These are phyloP conservation scores for Tauraco hartlaubi DNA, from an alignment of 2,797 vertebrate species.

Conservation along the genomic window DNA sequence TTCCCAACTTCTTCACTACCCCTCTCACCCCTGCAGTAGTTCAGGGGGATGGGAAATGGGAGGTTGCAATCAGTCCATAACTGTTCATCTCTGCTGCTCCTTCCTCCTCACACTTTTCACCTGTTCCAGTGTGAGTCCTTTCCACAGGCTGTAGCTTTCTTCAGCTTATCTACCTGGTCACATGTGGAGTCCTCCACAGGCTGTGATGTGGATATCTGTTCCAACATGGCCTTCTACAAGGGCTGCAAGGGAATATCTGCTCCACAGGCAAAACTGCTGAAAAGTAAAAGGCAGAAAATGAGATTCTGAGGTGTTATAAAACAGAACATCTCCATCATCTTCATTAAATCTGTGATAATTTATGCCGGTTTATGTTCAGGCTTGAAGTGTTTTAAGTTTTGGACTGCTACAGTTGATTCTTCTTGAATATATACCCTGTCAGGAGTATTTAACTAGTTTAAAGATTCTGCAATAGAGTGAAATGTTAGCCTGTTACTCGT, in stretches of 20 bases:
- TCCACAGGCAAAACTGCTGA: background rate
- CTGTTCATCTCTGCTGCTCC: background rate
- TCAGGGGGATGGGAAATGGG: background rate
- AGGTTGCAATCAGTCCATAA: background rate
- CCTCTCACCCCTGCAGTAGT: accelerated
- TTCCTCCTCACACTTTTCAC: background rate
- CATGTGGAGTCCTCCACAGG: too few relatives aligned
- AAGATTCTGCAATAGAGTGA: background rate
- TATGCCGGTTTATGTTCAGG: background rate
- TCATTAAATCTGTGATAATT: background rate
- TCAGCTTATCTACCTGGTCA: background rate
- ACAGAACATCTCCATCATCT: background rate
- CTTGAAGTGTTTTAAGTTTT: background rate
- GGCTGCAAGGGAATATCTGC: background rate
- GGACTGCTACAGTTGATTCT: background rate
- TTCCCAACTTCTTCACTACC: background rate
- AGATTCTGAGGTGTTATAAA: background rate
- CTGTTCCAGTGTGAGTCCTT: background rate
- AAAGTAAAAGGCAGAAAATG: background rate
- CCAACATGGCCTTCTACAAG: background rate
- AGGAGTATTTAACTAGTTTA: background rate
- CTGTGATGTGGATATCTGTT: background rate
- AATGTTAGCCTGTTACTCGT: background rate
- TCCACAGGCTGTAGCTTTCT: background rate
- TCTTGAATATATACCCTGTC: background rate